These are phyloP conservation scores for Zaprionus ghesquierei DNA, from an alignment of 1,140 invertebrate species.

Conservation along the genomic window DNA sequence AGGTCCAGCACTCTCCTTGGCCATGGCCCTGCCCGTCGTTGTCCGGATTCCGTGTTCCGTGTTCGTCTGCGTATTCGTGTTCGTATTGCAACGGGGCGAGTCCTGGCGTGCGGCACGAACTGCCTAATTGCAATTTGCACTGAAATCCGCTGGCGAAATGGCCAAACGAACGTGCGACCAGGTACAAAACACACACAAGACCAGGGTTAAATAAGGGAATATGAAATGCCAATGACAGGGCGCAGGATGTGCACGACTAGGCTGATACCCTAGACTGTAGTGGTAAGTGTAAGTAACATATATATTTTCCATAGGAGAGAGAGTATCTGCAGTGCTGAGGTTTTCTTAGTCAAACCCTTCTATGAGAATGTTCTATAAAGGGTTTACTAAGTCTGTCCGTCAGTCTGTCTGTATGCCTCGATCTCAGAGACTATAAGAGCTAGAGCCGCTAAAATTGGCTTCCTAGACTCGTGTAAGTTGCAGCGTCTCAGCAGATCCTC, in stretches of 20 bases:
- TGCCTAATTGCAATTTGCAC: constrained; percentile 40
- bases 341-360: too few species aligned
- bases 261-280: neutral
- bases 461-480: too few species aligned
- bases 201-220: neutral
- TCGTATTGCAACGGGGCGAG: neutral
- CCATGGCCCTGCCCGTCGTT: neutral
- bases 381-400: too few species aligned
- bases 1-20: neutral
- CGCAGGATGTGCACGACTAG: neutral
- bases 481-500: too few species aligned
- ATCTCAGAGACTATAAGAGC: too few species aligned
- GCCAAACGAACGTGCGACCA: neutral
- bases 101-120: constrained; percentile 32
- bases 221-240: neutral
- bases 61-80: neutral
- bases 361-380: too few species aligned
- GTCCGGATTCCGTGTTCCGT: too few species aligned
- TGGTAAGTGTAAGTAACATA: too few species aligned
- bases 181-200: neutral
- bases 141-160: constrained; percentile 14
- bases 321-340: too few species aligned
- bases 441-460: too few species aligned
- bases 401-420: too few species aligned
- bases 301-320: too few species aligned